A percentile compares a stretch with the other conserved stretches of the same genome.
phyloP scores from a whole-genome alignment of 1,140 invertebrate genomes.

The Saccostrea cuccullata region DNA sequence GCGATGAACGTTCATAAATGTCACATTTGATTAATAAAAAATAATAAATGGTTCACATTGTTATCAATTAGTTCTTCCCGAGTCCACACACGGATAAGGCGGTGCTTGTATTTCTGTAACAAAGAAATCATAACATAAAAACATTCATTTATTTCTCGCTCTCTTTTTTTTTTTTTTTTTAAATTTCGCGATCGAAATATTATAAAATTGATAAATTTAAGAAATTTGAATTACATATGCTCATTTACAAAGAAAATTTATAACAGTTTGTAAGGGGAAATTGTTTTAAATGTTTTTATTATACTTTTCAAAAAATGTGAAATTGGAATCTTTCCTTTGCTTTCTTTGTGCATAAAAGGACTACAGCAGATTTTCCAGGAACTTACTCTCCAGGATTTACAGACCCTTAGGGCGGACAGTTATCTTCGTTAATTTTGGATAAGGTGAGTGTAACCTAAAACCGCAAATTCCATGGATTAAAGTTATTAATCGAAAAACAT shows the following conservation, averaged over 20 bases:
- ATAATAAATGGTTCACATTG: not conserved
- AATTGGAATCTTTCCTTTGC: not conserved
- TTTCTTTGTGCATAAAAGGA: not conserved
- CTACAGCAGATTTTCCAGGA: not conserved
- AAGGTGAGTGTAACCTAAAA: not conserved
- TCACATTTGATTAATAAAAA: conserved; percentile 7
- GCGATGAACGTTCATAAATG: not conserved
- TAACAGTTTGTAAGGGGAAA: too few species aligned
- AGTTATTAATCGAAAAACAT: too few species aligned
- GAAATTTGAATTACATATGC: not conserved
- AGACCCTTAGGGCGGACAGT: not conserved
- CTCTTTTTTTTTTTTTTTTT: too few species aligned
- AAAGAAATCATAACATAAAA: not conserved
- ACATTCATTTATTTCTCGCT: not conserved
- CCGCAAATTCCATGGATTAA: too few species aligned
- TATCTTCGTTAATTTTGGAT: not conserved
- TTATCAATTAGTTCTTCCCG: not conserved
- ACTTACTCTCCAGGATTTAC: not conserved
- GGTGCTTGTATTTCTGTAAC: not conserved
- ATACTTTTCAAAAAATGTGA: not conserved
- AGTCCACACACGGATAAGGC: not conserved
- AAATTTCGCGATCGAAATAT: not conserved
- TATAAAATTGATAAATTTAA: not conserved
- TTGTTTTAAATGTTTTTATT: not conserved
- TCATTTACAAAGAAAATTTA: not conserved